Evolutionary conservation across 2,113 vertebrate species (phyloP).

Genomic region (Sinocyclocheilus anophthalmus): DNA sequence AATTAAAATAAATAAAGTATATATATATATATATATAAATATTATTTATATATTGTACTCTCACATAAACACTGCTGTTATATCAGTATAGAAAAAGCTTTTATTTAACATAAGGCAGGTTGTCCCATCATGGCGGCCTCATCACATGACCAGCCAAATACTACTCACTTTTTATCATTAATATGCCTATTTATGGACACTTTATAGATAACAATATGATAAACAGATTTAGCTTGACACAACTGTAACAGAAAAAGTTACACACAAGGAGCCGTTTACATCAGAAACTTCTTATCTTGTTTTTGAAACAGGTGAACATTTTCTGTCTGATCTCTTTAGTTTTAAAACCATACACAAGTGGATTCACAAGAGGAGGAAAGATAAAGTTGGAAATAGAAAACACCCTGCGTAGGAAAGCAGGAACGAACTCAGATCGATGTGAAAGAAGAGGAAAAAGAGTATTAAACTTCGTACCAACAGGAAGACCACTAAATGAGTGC

Average conservation of each 20-base stretch:
- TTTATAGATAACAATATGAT: too few relatives aligned
- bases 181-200: too few relatives aligned
- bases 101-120: too few relatives aligned
- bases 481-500: not conserved
- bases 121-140: too few relatives aligned
- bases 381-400: not conserved
- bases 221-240: too few relatives aligned
- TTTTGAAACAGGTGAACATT: not conserved
- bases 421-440: not conserved
- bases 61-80: too few relatives aligned
- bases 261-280: too few relatives aligned
- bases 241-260: too few relatives aligned
- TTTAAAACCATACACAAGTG: slow-evolving; percentile 24
- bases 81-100: too few relatives aligned
- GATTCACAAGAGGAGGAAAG: slow-evolving; percentile 12
- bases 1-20: too few relatives aligned
- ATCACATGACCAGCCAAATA: not conserved
- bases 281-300: not conserved
- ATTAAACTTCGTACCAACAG: not conserved
- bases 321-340: slow-evolving; percentile 7
- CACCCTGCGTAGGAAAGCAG: slow-evolving; percentile 34
- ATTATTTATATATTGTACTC: too few relatives aligned
- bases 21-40: too few relatives aligned
- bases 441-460: slow-evolving; percentile 22
- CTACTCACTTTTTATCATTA: not conserved